phyloP scores from a whole-genome alignment of 2,888 invertebrate genomes.

The Pandemis cinnamomeana region DNA sequence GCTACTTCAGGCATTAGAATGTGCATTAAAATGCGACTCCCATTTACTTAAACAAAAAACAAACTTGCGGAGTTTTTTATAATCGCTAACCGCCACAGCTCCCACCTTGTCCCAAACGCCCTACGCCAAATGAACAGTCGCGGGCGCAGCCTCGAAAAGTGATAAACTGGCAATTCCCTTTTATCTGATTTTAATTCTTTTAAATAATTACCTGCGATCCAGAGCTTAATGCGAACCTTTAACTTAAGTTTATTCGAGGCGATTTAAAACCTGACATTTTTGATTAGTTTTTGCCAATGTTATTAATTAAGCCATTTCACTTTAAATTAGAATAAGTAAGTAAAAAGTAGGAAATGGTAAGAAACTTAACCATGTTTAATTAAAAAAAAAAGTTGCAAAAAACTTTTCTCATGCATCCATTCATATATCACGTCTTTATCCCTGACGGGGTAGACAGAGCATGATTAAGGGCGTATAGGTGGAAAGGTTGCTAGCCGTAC shows the following conservation, averaged over 20 bases:
- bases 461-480: too few species aligned
- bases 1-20: too few species aligned
- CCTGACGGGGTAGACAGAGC: too few species aligned
- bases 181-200: conserved; percentile 53
- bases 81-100: not conserved
- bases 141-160: conserved; percentile 48
- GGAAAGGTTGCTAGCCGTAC: too few species aligned
- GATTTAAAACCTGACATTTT: conserved; percentile 43
- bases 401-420: too few species aligned
- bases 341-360: too few species aligned
- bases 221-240: conserved; percentile 36
- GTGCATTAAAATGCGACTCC: too few species aligned
- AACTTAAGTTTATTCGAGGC: conserved; percentile 36
- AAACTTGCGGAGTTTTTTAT: not conserved
- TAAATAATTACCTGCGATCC: conserved; percentile 44
- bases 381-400: too few species aligned
- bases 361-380: too few species aligned
- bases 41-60: too few species aligned
- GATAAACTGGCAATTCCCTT: conserved; percentile 50
- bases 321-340: too few species aligned
- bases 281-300: conserved; percentile 43
- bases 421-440: too few species aligned
- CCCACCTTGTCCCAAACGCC: not conserved
- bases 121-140: conserved; percentile 34
- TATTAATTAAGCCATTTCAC: conserved; percentile 44